Evolutionary conservation across 2,113 vertebrate species (phyloP).

Genomic region (Neolamprologus hecqui): DNA sequence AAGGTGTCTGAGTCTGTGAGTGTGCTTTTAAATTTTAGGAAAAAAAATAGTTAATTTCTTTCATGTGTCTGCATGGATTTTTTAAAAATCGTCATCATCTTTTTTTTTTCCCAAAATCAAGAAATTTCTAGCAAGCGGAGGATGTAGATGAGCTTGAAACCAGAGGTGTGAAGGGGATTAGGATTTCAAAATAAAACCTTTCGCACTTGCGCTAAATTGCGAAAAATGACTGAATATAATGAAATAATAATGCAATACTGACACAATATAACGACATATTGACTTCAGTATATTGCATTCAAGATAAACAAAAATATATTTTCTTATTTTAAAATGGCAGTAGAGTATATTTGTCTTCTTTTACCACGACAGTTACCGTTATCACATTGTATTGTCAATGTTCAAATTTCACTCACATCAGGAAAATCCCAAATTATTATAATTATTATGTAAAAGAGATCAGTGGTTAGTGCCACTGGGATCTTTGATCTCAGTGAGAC

Average conservation of each 20-base stretch:
- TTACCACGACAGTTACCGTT: background rate
- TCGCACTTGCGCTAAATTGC: background rate
- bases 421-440: background rate
- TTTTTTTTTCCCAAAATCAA: background rate
- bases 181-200: background rate
- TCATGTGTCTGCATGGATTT: background rate
- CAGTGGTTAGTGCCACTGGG: background rate
- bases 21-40: background rate
- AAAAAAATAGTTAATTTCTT: background rate
- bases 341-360: background rate
- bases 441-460: background rate
- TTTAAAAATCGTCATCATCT: background rate
- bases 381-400: background rate
- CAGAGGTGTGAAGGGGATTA: background rate
- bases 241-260: background rate
- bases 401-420: background rate
- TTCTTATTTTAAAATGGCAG: background rate
- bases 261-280: background rate
- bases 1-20: background rate
- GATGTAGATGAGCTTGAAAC: background rate
- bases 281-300: background rate
- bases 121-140: background rate
- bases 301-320: background rate
- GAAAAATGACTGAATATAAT: background rate
- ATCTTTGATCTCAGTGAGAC: background rate